Base-by-base conservation (phyloP, 1,140 invertebrate species). In the Rhopalosiphum maidis region DNA sequence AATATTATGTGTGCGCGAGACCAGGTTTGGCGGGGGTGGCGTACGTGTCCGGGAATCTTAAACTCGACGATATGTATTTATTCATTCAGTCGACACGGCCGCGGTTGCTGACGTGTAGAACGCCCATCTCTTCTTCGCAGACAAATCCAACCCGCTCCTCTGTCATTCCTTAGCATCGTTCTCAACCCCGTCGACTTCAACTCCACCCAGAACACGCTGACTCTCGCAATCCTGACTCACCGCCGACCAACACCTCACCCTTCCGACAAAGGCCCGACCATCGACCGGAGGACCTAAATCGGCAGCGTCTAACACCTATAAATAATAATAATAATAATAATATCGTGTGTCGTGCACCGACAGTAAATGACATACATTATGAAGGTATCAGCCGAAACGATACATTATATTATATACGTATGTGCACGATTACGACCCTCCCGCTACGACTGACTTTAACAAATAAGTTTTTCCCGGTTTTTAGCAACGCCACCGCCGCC, bases 61-160 rank as follows among this genome's bases (percentile, higher is more conserved):
- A 87, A 87, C 86, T n/a, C 86, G 46, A 87, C 46, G 30, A 48
- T 48, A 48, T 87, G 48, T 87, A 87, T 87, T 87, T 87, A 87
- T 87, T 87, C 46, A 87, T 87, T 87, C 86, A 51, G 43, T 87
- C 86, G n/a, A 87, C 86, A 48, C 43, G 46, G 46, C 43, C 43
- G 46, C 30, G 30, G 86, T 87, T 22, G 46, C 86, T 87, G 43
- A 87, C 37, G 86, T 87, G 41, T 86, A 46, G 83, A 85, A 25
- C 60, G 30, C 60, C 7, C 35, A 9, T n/a, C 83, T 11, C 41
- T 43, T 15, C 30, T 18, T 15, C n/a, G 4, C 60, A 30, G 60
- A 77, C 60, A 77, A 77, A 77, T 77, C 30, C 60, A 77, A 77
- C 60, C 60, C 30, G 4, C 30, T 68, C 30, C 60, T n/a, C 60